Base-by-base conservation (phyloP, 1,140 invertebrate genomes). In the Bradysia coprophila region DNA sequence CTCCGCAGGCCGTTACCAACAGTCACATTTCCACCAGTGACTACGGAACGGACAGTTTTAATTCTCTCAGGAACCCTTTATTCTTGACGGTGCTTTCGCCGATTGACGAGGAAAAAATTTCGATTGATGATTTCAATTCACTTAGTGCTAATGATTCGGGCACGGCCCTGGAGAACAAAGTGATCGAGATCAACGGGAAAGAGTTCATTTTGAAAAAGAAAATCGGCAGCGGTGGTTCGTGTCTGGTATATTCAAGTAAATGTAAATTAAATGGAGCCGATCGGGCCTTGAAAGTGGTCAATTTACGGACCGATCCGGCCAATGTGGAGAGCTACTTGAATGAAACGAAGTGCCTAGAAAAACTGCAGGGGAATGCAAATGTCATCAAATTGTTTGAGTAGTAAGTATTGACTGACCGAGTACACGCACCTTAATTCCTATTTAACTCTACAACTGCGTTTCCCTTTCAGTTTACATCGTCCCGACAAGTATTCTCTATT, bases 371-470 rank as follows among this genome's bases (percentile, higher is more conserved):
- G 37, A 82, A 82, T 46, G 68, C 78, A 36, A 69, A 74, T 48
- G 83, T 98, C 36, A 82, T 98, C 47, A 75, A 72, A 43, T 76
- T 98, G 54, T 81, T 73, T 64, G 83, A 89, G 54, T 91, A 81
- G 90, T 95, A 66, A 82, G 83, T 80, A 43, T 24, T n/a, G n/a
- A n/a, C n/a, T n/a, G n/a, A n/a, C n/a, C n/a, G n/a, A n/a, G n/a
- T n/a, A n/a, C n/a, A n/a, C n/a, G n/a, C n/a, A n/a, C n/a, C n/a
- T n/a, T n/a, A n/a, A n/a, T n/a, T n/a, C n/a, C n/a, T n/a, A n/a
- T n/a, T n/a, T n/a, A n/a, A 20, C 45, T 51, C 11, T 43, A 4
- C 16, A 21, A 49, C 38, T 43, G 20, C n/a, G 37, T 24, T 33
- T 44, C 48, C 24, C 24, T 38, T 18, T 43, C 51, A 64, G 59